phyloP scores from a whole-genome alignment of 2,797 vertebrate species.

The Pseudochromis fuscus region DNA sequence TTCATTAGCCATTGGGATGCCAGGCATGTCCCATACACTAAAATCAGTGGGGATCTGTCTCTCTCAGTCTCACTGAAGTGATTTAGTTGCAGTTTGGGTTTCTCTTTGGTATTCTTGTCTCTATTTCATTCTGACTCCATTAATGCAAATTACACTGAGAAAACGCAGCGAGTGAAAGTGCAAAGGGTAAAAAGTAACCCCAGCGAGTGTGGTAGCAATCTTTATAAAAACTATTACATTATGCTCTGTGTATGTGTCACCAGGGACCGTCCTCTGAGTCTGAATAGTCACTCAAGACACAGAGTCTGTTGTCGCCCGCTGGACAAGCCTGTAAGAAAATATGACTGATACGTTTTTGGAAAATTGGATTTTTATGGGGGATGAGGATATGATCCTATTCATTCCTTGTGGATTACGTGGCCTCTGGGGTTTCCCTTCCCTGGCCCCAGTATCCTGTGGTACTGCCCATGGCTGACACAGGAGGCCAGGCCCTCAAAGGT shows the following conservation, averaged over 20 bases:
- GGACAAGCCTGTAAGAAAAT: constrained; percentile 43
- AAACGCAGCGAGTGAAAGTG: constrained; percentile 54
- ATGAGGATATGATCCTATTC: constrained; percentile 66
- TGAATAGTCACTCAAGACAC: constrained; percentile 47
- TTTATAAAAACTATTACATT: constrained; percentile 46
- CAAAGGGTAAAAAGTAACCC: constrained; percentile 68
- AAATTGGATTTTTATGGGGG: constrained; percentile 46
- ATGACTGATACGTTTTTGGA: constrained; percentile 22
- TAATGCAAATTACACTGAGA: constrained; percentile 69
- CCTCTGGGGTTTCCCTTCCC: constrained; percentile 58
- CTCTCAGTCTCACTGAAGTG: constrained; percentile 35
- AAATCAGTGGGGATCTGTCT: constrained; percentile 56
- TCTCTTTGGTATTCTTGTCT: constrained; percentile 48
- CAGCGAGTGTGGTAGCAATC: constrained; percentile 34
- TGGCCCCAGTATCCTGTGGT: constrained; percentile 70
- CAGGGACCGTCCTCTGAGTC: constrained; percentile 30
- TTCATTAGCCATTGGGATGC: constrained; percentile 79
- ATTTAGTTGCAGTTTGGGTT: constrained; percentile 60
- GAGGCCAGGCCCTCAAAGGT: constrained; percentile 59
- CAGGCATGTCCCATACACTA: constrained; percentile 68
- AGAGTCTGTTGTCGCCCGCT: constrained; percentile 33
- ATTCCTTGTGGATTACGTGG: constrained; percentile 68
- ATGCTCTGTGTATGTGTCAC: constrained; percentile 46
- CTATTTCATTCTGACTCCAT: constrained; percentile 58
- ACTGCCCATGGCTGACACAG: constrained; percentile 54